A percentile compares a stretch with the other conserved stretches of the same genome.
Evolutionary conservation across 2,797 vertebrate genomes (phyloP).

Genomic region (Avahi laniger): DNA sequence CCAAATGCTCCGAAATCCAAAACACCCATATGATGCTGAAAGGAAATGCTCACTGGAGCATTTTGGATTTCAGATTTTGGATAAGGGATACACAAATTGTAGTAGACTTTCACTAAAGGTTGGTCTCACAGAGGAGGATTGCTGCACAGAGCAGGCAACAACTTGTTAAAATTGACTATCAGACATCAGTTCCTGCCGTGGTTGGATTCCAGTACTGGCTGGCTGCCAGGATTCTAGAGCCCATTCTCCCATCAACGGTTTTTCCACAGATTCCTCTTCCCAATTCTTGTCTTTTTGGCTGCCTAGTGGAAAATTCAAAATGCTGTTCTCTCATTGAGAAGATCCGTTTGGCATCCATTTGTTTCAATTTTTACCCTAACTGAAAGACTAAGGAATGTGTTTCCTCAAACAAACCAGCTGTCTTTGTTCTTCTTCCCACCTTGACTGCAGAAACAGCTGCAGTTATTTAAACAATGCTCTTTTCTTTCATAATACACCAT

Average conservation of each 20-base stretch:
- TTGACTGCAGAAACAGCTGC: background rate
- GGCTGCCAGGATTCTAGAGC: background rate
- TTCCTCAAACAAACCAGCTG: background rate
- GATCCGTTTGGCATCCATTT: background rate
- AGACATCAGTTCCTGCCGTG: background rate
- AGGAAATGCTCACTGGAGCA: background rate
- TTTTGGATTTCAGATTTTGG: background rate
- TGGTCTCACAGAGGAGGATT: background rate
- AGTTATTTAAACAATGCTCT: background rate
- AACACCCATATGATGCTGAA: background rate
- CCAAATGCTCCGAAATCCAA: background rate
- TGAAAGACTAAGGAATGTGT: background rate
- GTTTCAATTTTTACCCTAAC: background rate
- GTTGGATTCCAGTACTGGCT: background rate
- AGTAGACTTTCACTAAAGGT: background rate
- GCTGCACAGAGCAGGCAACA: background rate
- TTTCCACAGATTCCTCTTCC: background rate
- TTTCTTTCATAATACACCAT: slow-evolving; percentile 14
- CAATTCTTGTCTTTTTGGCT: background rate
- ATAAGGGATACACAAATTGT: background rate
- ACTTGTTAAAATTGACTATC: background rate
- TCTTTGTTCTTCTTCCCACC: background rate
- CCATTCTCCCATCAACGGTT: background rate
- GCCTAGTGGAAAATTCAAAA: background rate
- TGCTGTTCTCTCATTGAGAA: background rate